Evolutionary conservation across 2,888 invertebrate genomes (phyloP), one percentile per base, ranked within the genome.

Genomic region (Chrysolina americana): DNA sequence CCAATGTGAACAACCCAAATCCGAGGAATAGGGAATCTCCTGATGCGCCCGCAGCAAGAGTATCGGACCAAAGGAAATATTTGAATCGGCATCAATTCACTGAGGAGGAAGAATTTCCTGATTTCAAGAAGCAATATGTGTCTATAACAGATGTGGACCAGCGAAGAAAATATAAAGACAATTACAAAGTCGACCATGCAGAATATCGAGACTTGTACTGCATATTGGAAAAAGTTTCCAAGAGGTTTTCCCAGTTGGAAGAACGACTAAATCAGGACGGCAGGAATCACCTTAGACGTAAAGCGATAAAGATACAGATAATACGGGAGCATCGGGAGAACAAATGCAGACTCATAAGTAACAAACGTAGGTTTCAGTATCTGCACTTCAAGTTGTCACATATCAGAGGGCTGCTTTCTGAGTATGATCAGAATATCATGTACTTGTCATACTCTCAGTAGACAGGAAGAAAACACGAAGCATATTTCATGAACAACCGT

Each of bases 321-420:
- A 90, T 95, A 75, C 91, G 91, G 79, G 96, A 97, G 88, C 98
- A 98, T 89, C 90, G 93, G 83, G 92, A 93, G 80, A 94, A 94
- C 84, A 94, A 93, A 87, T 89, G 91, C 68, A 91, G 91, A 78
- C 96, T 96, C 87, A 92, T 94, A 84, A 92, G 92, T 82, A 92
- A 94, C 85, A 94, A 95, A 89, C 91, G 91, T 85, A 92, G 96
- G 76, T 96, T 96, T 89, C 93, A 95, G 85, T 97, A 95, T 89
- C 91, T 98, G 84, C 97, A 98, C 87, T 94, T 94, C 80, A 98
- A 98, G 89, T 90, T 98, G 87, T 94, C 95, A 82, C 96, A 97
- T 89, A 97, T 98, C 88, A 98, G 98, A 88, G 92, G 93, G 84
- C 92, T 96, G 88, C 96, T 98, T 77, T 90, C 92, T 85, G 96